Percentiles rank a stretch among this genome's conserved stretches.
These are phyloP conservation scores for Tethya wilhelma DNA, from an alignment of 37 sponge, comb jelly and placozoan genomes.

Conservation along the genomic window DNA sequence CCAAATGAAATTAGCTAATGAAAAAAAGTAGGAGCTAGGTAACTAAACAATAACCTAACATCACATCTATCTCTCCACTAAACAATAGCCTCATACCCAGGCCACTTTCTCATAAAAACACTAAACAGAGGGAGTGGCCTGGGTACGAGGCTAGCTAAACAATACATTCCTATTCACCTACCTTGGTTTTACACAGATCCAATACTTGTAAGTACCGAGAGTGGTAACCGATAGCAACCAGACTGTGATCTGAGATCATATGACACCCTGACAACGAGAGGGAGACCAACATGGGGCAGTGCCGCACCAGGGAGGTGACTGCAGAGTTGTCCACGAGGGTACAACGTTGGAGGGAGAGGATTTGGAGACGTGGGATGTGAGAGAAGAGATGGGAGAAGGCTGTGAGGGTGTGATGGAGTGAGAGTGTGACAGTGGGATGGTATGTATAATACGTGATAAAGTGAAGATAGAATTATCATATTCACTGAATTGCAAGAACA, in stretches of 20 bases:
- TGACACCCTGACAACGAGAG: conserved; percentile 56
- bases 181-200: conserved; percentile 54
- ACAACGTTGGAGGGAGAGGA: conserved; percentile 40
- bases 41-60: too few relatives aligned
- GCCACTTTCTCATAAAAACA: too few relatives aligned
- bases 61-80: too few relatives aligned
- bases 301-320: conserved; percentile 14
- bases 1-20: too few relatives aligned
- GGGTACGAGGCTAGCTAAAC: too few relatives aligned
- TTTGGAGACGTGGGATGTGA: conserved; percentile 35
- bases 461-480: too few relatives aligned
- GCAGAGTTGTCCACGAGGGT: conserved; percentile 48
- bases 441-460: background rate
- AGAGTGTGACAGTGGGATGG: background rate
- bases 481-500: too few relatives aligned
- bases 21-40: too few relatives aligned
- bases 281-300: conserved; percentile 31
- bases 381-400: conserved; percentile 34
- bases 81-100: too few relatives aligned
- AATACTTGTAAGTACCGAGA: conserved; percentile 33
- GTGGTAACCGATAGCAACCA: conserved; percentile 23
- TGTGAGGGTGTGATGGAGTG: conserved; percentile 1
- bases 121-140: too few relatives aligned
- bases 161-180: too few relatives aligned
- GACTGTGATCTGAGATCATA: conserved; percentile 34